Conservation (phyloP, 1,140 invertebrate genomes). For the Pseudachorutes palmiensis region DNA sequence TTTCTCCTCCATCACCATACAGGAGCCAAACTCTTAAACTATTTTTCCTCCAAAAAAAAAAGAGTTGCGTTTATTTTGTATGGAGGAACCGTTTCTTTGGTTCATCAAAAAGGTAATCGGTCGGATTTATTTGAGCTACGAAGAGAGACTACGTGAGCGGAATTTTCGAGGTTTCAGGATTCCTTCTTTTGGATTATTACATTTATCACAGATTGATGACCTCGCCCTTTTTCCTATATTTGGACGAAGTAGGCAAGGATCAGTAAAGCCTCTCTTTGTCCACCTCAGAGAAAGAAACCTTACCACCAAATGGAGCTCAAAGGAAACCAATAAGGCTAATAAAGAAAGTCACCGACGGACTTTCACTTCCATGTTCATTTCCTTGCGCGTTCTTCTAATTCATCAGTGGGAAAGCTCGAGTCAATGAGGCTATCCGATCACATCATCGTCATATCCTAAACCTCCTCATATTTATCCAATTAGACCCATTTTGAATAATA, state of each 20-base stretch:
- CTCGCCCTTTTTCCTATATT: conserved; percentile 25
- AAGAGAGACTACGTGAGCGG: conserved; percentile 34
- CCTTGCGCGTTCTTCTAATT: too few relatives aligned
- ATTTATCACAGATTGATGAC: conserved; percentile 39
- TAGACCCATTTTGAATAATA: too few relatives aligned
- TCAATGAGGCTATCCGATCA: too few relatives aligned
- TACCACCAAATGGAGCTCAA: background rate
- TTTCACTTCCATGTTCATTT: too few relatives aligned
- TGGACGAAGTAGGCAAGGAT: background rate
- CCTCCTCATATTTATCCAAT: too few relatives aligned
- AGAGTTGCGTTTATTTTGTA: conserved; percentile 29
- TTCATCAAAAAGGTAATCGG: conserved; percentile 39
- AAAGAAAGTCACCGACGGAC: too few relatives aligned
- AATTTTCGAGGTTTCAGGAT: conserved; percentile 23
- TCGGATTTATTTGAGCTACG: conserved; percentile 37
- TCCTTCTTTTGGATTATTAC: conserved; percentile 33
- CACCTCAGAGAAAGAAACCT: background rate
- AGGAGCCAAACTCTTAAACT: conserved; percentile 13
- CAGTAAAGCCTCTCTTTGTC: background rate
- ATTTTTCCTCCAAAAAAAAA: conserved; percentile 15
- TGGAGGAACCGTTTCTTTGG: conserved; percentile 36
- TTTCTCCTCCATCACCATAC: background rate
- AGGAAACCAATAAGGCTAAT: too few relatives aligned
- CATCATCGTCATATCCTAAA: too few relatives aligned
- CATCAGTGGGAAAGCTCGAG: too few relatives aligned